A percentile compares a stretch with the other conserved stretches of the same genome.
phyloP scores from a whole-genome alignment of 2,113 vertebrate species.

The Prolemur simus region DNA sequence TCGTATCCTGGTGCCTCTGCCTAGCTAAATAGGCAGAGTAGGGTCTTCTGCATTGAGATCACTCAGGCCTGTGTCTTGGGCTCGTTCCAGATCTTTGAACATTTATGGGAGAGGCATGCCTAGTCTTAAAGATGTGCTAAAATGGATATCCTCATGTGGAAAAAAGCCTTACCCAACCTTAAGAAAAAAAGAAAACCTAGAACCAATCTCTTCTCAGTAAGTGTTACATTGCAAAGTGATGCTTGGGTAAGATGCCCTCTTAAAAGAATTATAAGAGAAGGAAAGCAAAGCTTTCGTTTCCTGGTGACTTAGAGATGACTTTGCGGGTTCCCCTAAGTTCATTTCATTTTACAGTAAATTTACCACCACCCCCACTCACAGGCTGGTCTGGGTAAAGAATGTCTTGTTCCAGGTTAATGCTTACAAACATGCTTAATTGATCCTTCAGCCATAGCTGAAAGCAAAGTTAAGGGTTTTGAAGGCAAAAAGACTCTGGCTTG shows the following conservation, averaged over 20 bases:
- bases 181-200: neutral
- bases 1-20: neutral
- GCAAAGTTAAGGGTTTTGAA: neutral
- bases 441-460: slow-evolving; percentile 13
- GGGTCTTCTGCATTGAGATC: neutral
- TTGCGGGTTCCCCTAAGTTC: neutral
- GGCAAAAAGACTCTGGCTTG: neutral
- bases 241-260: neutral
- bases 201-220: neutral
- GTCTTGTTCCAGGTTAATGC: neutral
- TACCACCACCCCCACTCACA: neutral
- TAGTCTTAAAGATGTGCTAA: neutral
- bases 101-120: neutral
- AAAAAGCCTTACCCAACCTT: neutral
- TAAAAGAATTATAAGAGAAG: neutral
- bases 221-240: neutral
- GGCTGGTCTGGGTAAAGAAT: slow-evolving; percentile 32
- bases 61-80: neutral
- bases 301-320: neutral
- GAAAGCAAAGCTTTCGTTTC: neutral
- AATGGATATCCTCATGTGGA: neutral
- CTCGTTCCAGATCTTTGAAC: neutral
- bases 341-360: slow-evolving; percentile 14
- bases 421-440: slow-evolving; percentile 7
- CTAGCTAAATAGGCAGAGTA: neutral